phyloP scores from a whole-genome alignment of 2,113 vertebrate species.

The Chloropsis cyanopogon region DNA sequence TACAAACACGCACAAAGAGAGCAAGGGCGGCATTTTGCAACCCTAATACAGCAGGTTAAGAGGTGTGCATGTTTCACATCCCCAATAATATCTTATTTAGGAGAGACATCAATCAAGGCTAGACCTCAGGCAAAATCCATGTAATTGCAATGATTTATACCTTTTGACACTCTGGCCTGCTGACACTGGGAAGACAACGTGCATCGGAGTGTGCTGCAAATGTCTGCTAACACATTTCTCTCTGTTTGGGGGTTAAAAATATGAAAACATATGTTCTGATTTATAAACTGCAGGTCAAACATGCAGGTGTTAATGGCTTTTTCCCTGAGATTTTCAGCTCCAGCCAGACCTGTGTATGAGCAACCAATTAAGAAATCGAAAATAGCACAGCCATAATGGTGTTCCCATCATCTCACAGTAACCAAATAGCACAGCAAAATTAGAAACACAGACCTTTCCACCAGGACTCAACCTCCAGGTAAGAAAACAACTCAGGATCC shows the following conservation, averaged over 20 bases:
- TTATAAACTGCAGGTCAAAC: slow-evolving; percentile 66
- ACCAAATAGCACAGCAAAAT: slow-evolving; percentile 49
- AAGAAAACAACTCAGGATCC: slow-evolving; percentile 43
- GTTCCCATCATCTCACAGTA: slow-evolving; percentile 61
- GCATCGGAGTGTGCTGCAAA: slow-evolving; percentile 27
- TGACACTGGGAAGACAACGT: slow-evolving; percentile 30
- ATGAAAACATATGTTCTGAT: slow-evolving; percentile 69
- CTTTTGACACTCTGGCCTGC: slow-evolving; percentile 33
- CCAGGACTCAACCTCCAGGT: slow-evolving; percentile 52
- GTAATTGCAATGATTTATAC: slow-evolving; percentile 56
- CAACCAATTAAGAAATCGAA: slow-evolving; percentile 56
- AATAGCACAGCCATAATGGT: slow-evolving; percentile 47
- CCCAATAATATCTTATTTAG: slow-evolving; percentile 3
- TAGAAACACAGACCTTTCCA: slow-evolving; percentile 62
- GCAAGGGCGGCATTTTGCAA: background rate
- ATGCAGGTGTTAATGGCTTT: slow-evolving; percentile 62
- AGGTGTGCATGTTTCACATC: background rate
- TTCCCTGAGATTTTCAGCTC: slow-evolving; percentile 54
- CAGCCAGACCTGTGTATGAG: slow-evolving; percentile 32
- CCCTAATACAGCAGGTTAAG: background rate
- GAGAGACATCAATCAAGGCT: slow-evolving; percentile 9
- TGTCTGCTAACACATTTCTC: slow-evolving; percentile 32
- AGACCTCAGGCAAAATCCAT: slow-evolving; percentile 25
- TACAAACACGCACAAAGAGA: background rate
- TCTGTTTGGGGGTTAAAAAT: slow-evolving; percentile 15